phyloP scores from a whole-genome alignment of 1,140 invertebrate genomes.

The Papilio machaon region DNA sequence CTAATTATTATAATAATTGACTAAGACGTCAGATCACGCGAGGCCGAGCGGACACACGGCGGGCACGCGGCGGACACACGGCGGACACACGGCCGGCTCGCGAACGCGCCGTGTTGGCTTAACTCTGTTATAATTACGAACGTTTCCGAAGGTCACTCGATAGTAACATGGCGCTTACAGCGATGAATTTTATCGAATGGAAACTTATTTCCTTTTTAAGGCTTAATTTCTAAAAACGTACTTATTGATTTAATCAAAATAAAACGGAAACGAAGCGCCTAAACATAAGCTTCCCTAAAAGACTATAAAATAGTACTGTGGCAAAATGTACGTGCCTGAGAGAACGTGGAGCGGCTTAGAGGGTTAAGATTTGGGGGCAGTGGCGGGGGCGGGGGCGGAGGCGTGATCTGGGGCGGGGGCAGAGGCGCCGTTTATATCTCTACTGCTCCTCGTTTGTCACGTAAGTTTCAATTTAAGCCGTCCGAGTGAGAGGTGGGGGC shows the following conservation, averaged over 20 bases:
- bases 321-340: background rate
- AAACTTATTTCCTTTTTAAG: background rate
- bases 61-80: background rate
- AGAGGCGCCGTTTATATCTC: slow-evolving; percentile 21
- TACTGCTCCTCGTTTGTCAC: background rate
- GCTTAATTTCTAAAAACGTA: background rate
- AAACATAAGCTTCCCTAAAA: background rate
- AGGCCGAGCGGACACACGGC: slow-evolving; percentile 5
- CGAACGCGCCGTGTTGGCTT: background rate
- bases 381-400: background rate
- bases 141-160: background rate
- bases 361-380: slow-evolving; percentile 23
- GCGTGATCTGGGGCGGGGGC: slow-evolving; percentile 1
- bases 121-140: background rate
- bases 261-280: background rate
- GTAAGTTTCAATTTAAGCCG: too few relatives aligned
- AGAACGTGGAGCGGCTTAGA: slow-evolving; percentile 37
- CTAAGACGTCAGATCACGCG: slow-evolving; percentile 63
- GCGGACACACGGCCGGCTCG: background rate
- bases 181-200: background rate
- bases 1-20: slow-evolving; percentile 76
- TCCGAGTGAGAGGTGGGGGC: background rate
- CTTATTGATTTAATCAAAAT: background rate
- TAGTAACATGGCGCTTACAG: background rate
- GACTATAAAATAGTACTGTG: too few relatives aligned